Evolutionary conservation across 2,888 invertebrate species (phyloP).

Genomic region (Hirtodrosophila confusa): DNA sequence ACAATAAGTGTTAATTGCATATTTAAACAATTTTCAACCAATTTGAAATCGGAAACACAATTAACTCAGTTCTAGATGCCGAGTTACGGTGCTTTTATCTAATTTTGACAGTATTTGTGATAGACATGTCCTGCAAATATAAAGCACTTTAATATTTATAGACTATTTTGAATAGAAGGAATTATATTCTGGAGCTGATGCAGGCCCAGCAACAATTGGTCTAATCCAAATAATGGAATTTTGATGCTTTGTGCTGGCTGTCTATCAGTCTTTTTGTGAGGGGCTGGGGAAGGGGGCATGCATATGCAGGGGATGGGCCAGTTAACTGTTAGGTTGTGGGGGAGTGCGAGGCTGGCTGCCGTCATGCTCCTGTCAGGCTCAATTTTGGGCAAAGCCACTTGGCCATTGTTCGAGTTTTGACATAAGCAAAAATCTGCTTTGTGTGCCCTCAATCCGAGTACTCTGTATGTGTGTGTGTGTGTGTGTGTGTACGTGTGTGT

Average conservation of each 20-base stretch:
- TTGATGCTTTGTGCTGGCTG: conserved; percentile 39
- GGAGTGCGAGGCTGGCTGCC: conserved; percentile 9
- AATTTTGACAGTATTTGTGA: conserved; percentile 8
- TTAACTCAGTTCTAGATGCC: no score
- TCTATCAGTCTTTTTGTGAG: conserved; percentile 20
- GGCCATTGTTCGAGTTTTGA: conserved; percentile 74
- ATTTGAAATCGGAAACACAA: no score
- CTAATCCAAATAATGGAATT: conserved; percentile 73
- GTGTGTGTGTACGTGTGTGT: conserved; percentile 10
- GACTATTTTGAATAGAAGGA: conserved; percentile 27
- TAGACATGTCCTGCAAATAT: conserved; percentile 1
- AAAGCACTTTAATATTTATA: conserved; percentile 18
- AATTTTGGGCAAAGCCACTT: conserved; percentile 75
- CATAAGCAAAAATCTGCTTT: conserved; percentile 76
- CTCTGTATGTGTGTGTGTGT: conserved; percentile 4
- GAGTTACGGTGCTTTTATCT: no score
- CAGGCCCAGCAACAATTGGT: conserved; percentile 53
- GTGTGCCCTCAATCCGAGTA: conserved; percentile 37
- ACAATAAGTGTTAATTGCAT: no score
- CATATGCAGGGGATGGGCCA: conserved; percentile 38
- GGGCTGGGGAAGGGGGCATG: conserved; percentile 8
- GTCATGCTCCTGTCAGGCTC: conserved; percentile 67
- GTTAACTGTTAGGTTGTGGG: neutral
- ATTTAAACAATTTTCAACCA: no score
- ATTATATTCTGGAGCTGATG: conserved; percentile 28